Evolutionary conservation across 2,113 vertebrate species (phyloP).

Genomic region (Motacilla tschutschensis): DNA sequence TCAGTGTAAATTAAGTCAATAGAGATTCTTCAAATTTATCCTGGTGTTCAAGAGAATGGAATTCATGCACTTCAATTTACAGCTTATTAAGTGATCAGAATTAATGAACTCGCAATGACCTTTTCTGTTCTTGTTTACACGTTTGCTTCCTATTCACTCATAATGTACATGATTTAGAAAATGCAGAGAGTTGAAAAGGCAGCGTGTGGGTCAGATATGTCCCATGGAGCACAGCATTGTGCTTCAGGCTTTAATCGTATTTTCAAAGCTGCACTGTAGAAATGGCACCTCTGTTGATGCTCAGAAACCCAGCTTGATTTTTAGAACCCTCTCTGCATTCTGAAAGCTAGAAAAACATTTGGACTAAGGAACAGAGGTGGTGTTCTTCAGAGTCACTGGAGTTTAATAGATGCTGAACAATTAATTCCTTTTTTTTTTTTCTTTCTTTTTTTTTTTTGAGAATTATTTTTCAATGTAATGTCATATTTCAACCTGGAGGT

Average conservation of each 20-base stretch:
- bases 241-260: conserved; percentile 1
- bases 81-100: conserved; percentile 64
- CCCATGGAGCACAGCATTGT: conserved; percentile 45
- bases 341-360: background rate
- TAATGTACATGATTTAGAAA: conserved; percentile 28
- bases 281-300: background rate
- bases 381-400: background rate
- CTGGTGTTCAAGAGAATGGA: conserved; percentile 57
- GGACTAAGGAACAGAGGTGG: background rate
- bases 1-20: conserved; percentile 47
- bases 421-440: background rate
- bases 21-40: conserved; percentile 55
- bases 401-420: background rate
- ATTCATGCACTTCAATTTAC: conserved; percentile 59
- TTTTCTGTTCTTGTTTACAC: conserved; percentile 57
- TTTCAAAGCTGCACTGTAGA: background rate
- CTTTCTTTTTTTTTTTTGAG: no score
- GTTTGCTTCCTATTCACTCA: conserved; percentile 27
- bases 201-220: conserved; percentile 29
- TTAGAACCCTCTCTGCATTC: background rate
- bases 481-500: background rate
- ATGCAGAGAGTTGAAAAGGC: conserved; percentile 50
- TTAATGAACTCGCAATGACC: conserved; percentile 49
- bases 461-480: background rate
- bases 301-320: background rate